These are phyloP conservation scores for Esox niger DNA, from an alignment of 2,113 vertebrate species.

Conservation along the genomic window DNA sequence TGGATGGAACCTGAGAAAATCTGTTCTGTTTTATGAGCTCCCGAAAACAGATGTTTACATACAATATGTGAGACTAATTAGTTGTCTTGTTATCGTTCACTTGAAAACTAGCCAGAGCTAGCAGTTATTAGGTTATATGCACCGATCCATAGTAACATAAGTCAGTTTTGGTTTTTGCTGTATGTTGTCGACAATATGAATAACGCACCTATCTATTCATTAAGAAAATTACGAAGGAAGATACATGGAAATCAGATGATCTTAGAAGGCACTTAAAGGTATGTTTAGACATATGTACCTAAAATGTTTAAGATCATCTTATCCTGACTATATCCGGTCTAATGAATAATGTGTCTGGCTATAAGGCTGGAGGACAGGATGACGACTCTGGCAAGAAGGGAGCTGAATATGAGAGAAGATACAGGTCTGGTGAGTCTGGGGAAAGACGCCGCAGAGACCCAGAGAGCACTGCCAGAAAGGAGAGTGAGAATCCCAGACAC, in stretches of 20 bases:
- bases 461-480: slow-evolving; percentile 48
- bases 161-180: no score
- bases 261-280: slow-evolving; percentile 83
- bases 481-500: slow-evolving; percentile 41
- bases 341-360: not conserved
- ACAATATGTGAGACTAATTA: no score
- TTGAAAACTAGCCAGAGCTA: no score
- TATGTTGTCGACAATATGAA: no score
- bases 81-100: no score
- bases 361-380: slow-evolving; percentile 44
- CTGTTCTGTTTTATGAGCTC: no score
- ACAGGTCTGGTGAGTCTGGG: slow-evolving; percentile 53
- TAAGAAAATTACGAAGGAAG: slow-evolving; percentile 86
- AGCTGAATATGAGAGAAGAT: slow-evolving; percentile 50
- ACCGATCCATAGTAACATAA: no score
- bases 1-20: no score
- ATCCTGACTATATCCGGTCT: not conserved
- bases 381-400: slow-evolving; percentile 44
- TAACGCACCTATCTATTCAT: slow-evolving; percentile 12
- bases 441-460: slow-evolving; percentile 59
- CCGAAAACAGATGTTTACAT: no score
- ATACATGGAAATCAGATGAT: slow-evolving; percentile 92
- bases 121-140: no score
- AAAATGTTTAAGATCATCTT: not conserved
- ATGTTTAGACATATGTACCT: slow-evolving; percentile 20